These are phyloP conservation scores for Meteorus cinctellus DNA, from an alignment of 2,888 invertebrate genomes.

Conservation along the genomic window DNA sequence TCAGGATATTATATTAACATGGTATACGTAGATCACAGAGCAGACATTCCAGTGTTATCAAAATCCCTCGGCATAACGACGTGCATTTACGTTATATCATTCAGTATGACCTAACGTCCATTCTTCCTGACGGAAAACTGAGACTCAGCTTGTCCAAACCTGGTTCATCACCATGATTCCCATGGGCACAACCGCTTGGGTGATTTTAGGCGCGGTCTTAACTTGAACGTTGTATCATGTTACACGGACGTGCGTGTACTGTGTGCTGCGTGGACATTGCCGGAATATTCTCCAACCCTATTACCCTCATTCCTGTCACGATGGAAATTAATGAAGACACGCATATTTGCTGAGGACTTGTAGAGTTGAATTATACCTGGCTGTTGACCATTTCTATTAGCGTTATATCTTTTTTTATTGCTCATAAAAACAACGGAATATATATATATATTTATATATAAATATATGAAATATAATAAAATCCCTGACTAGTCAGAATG, in stretches of 20 bases:
- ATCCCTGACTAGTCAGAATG: neutral
- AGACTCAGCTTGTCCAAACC: conserved; percentile 42
- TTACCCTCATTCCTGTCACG: conserved; percentile 23
- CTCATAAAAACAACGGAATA: neutral
- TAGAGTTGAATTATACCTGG: conserved; percentile 16
- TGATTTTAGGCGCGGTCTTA: conserved; percentile 28
- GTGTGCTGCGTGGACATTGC: conserved; percentile 16
- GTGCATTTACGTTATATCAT: conserved; percentile 51
- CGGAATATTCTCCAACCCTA: conserved; percentile 20
- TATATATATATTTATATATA: neutral
- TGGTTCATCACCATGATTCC: conserved; percentile 27
- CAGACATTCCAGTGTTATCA: conserved; percentile 14
- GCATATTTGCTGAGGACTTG: neutral
- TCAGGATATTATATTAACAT: neutral
- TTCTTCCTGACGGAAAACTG: conserved; percentile 48
- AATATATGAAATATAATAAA: conserved; percentile 6
- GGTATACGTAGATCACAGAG: neutral
- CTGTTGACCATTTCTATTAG: conserved; percentile 12
- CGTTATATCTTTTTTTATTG: neutral
- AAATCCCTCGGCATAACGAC: conserved; percentile 50
- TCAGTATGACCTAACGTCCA: conserved; percentile 49
- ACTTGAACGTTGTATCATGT: conserved; percentile 31
- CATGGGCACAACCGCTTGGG: conserved; percentile 6
- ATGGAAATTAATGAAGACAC: conserved; percentile 38
- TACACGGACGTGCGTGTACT: conserved; percentile 17